Evolutionary conservation across 2,113 vertebrate genomes (phyloP).

Genomic region (Axis porcinus): DNA sequence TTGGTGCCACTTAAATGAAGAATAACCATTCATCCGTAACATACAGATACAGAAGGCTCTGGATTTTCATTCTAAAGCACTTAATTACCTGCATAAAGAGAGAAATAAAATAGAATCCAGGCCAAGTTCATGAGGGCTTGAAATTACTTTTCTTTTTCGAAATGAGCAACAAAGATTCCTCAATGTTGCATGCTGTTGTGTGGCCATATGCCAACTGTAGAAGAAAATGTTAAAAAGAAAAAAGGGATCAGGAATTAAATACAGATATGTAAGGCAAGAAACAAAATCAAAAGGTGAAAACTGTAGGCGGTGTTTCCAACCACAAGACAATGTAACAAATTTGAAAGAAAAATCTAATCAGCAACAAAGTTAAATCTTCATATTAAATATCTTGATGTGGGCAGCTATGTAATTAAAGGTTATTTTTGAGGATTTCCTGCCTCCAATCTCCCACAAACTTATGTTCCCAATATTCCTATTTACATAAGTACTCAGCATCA

Average conservation of each 20-base stretch:
- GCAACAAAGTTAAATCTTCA: conserved; percentile 12
- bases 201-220: conserved; percentile 26
- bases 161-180: conserved; percentile 61
- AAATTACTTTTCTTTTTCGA: conserved; percentile 71
- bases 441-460: neutral
- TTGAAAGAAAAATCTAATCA: neutral
- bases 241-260: conserved; percentile 1
- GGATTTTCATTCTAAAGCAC: conserved; percentile 56
- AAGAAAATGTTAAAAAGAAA: conserved; percentile 43
- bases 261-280: conserved; percentile 39
- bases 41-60: conserved; percentile 40
- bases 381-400: neutral
- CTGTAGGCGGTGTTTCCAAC: neutral
- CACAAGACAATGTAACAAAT: neutral
- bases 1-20: conserved; percentile 58
- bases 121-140: conserved; percentile 43
- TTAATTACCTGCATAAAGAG: conserved; percentile 60
- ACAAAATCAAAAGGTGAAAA: conserved; percentile 30
- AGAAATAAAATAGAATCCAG: conserved; percentile 57
- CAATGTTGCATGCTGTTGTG: conserved; percentile 42
- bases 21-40: neutral
- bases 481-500: neutral
- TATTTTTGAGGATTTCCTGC: neutral
- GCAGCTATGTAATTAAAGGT: neutral
- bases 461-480: neutral